Evolutionary conservation across 2,797 vertebrate species (phyloP), one percentile per base, ranked within the genome.

Genomic region (Syngnathus acus): DNA sequence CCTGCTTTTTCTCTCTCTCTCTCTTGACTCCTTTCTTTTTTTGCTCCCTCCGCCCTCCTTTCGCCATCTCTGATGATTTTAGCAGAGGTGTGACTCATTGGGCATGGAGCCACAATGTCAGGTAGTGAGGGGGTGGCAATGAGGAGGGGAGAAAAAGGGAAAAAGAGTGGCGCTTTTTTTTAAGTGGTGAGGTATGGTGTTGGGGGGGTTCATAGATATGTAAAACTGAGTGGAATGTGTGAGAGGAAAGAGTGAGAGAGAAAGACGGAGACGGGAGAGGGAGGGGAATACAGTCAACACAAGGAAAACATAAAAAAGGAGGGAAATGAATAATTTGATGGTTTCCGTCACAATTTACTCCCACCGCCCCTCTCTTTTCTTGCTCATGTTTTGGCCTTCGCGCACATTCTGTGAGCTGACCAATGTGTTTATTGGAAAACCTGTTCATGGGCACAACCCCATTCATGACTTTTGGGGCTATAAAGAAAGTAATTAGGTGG

Each of bases 1-100:
- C 82, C 73, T 83, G 81, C 76, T 86, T 86, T 88, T 85, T 82
- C 83, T 87, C 85, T 82, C 78, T 26, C 26, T 3, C 78, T 80
- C 78, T 78, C 40, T 71, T 78, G 81, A 78, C 72, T 66, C 84
- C 77, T 84, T 87, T 81, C 87, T 84, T 88, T 81, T 86, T 85
- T 70, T 67, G 79, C 80, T 72, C 70, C 71, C 74, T 68, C 65
- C 74, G 68, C 73, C 69, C 66, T 66, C 69, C 71, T 78, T 82
- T 78, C 75, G 84, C 78, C 81, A 84, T 86, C 80, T 90, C 83
- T 91, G 90, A 91, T 91, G 88, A 82, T 88, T 91, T 91, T 91
- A 90, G 82, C 91, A 92, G 89, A 91, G 88, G 88, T 90, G 87
- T 91, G 90, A 91, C 89, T 90, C 90, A 90, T 87, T 89, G 87